Evolutionary conservation across 2,888 invertebrate genomes (phyloP).

Genomic region (Lymantria monacha): DNA sequence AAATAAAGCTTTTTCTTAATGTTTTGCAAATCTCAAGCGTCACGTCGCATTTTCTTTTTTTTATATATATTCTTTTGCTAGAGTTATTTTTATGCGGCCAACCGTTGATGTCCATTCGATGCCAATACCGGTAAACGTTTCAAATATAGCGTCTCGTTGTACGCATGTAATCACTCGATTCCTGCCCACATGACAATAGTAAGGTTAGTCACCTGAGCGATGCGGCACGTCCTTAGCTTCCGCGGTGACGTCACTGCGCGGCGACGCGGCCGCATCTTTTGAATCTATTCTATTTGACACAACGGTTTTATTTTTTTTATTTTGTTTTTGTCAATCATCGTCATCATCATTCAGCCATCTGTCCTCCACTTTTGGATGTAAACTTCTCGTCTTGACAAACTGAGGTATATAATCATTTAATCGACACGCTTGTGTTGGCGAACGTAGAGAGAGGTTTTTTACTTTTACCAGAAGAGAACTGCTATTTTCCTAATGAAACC

Average conservation of each 20-base stretch:
- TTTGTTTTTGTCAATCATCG: not conserved
- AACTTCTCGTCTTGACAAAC: no score
- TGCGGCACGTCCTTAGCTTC: slow-evolving; percentile 66
- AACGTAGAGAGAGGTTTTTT: no score
- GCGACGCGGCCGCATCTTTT: slow-evolving; percentile 27
- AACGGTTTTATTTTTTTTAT: slow-evolving; percentile 5
- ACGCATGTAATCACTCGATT: slow-evolving; percentile 19
- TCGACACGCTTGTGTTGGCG: no score
- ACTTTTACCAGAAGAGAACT: no score
- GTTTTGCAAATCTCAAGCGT: no score
- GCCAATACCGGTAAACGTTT: slow-evolving; percentile 27
- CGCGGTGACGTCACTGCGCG: slow-evolving; percentile 64
- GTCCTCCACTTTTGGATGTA: no score
- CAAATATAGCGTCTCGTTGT: slow-evolving; percentile 27
- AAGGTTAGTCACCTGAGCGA: slow-evolving; percentile 59
- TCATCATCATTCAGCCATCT: not conserved
- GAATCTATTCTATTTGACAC: slow-evolving; percentile 16
- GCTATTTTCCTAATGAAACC: no score
- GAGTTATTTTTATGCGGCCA: not conserved
- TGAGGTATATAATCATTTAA: no score
- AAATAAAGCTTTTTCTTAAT: no score
- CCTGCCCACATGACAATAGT: slow-evolving; percentile 49
- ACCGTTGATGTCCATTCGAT: slow-evolving; percentile 6
- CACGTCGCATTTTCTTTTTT: not conserved
- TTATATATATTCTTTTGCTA: not conserved